Conservation (phyloP, 2,797 vertebrate genomes). For the Poeciliopsis infans region DNA sequence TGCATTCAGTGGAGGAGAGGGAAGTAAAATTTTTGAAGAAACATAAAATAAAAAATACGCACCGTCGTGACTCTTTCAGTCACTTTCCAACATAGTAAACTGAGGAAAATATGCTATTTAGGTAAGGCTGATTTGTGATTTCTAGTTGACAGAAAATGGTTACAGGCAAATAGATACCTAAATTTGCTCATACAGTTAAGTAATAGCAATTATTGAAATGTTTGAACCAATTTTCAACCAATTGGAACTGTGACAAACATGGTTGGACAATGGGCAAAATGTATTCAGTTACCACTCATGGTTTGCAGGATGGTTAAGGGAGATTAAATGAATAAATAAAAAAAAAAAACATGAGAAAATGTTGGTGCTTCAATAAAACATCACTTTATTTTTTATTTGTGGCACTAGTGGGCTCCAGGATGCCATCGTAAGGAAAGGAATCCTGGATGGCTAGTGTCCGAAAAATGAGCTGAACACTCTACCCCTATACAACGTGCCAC, state of each 20-base stretch:
- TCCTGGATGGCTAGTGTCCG: not conserved
- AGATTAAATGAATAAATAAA: not conserved
- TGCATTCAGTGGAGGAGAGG: not conserved
- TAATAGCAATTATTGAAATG: not conserved
- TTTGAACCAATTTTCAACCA: not conserved
- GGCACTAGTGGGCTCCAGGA: not conserved
- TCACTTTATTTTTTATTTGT: not conserved
- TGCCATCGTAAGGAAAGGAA: not conserved
- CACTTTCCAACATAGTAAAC: not conserved
- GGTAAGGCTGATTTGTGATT: not conserved
- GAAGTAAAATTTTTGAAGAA: not conserved
- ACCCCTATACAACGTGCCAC: not conserved
- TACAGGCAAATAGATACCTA: not conserved
- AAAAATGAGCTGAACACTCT: not conserved
- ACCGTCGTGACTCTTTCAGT: not conserved
- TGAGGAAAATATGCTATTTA: not conserved
- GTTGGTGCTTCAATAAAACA: not conserved
- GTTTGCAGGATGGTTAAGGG: not conserved
- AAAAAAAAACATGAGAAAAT: not conserved
- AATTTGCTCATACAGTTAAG: not conserved
- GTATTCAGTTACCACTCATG: not conserved
- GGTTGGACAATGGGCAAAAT: not conserved
- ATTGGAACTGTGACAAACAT: not conserved
- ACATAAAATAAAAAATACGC: not conserved
- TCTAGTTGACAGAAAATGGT: not conserved